Evolutionary conservation across 2,113 vertebrate genomes (phyloP).

Genomic region (Hypanus sabinus): DNA sequence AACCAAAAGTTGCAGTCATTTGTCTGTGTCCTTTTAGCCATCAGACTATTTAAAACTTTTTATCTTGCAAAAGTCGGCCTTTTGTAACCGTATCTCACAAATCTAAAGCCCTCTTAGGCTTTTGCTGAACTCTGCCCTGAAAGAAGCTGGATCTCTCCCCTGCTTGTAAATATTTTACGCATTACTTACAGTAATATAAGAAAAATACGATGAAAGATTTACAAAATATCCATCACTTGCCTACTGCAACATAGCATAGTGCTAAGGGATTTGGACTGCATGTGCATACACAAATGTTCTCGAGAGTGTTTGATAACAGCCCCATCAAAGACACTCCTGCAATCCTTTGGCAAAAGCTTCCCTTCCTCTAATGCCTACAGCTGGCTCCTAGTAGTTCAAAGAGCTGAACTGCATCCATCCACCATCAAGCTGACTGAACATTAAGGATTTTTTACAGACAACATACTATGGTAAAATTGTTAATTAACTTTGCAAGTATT

Average conservation of each 20-base stretch:
- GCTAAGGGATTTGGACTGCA: background rate
- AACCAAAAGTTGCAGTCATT: background rate
- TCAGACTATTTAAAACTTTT: background rate
- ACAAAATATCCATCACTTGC: background rate
- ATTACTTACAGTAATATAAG: background rate
- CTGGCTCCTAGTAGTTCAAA: no score
- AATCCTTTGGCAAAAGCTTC: no score
- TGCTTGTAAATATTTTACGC: background rate
- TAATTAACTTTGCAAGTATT: no score
- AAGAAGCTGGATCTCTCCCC: background rate
- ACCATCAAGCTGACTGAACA: no score
- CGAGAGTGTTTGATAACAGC: background rate
- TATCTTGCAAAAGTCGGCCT: background rate
- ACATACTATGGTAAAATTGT: no score
- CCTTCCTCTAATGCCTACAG: no score
- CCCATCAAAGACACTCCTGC: background rate
- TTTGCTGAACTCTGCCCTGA: background rate
- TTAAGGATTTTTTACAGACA: no score
- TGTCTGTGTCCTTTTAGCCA: background rate
- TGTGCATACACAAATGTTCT: background rate
- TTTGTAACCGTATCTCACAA: background rate
- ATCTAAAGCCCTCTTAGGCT: background rate
- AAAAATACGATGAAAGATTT: background rate
- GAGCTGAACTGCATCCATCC: no score
- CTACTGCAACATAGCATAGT: background rate